Base-by-base conservation (phyloP, 1,140 invertebrate genomes). In the Mactra quadrangularis region DNA sequence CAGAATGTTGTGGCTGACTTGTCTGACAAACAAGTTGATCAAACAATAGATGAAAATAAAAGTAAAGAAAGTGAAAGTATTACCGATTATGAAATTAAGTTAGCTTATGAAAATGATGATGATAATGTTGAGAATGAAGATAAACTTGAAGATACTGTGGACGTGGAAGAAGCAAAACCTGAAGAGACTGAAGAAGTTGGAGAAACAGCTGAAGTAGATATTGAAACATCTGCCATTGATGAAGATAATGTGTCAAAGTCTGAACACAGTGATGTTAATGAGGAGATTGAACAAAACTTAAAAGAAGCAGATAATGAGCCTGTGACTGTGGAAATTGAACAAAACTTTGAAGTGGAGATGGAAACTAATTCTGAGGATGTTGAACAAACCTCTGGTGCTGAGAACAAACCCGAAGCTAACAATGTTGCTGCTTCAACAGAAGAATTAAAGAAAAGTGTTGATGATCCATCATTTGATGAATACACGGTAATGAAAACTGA, bases 401-500 rank as follows among this genome's bases (percentile, higher is more conserved):
- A 47, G 45, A 19, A 19, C 19, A 47, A 11, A 11, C 9, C 9
- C 9, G 19, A 47, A 19, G 45, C 9, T 11, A 47, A 19, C 19
- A 47, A 19, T 45, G 38, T 45, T 4, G n/a, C 25, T 4, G 60
- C 41, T 19, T 45, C 41, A 13, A 64, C 22, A 15, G 60, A 45
- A 45, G 60, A 64, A 6, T 64, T 38, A 2, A 38, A 64, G 1
- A 64, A 22, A 45, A 19, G 19, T 47, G 60, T 45, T 22, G 47
- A 64, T 7, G 35, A 64, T 19, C 60, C 41, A 45, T 33, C 41
- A 25, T 33, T 17, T 22, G 47, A 45, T 64, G 60, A 64, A 15
- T 64, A 38, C 22, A 27, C 41, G 13, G 60, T 38, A 45, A 64
- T 64, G 27, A 38, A 64, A 25, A 64, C 13, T 64, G 60, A 64